These are phyloP conservation scores for Prionailurus viverrinus DNA, from an alignment of 2,113 vertebrate species.

Conservation along the genomic window DNA sequence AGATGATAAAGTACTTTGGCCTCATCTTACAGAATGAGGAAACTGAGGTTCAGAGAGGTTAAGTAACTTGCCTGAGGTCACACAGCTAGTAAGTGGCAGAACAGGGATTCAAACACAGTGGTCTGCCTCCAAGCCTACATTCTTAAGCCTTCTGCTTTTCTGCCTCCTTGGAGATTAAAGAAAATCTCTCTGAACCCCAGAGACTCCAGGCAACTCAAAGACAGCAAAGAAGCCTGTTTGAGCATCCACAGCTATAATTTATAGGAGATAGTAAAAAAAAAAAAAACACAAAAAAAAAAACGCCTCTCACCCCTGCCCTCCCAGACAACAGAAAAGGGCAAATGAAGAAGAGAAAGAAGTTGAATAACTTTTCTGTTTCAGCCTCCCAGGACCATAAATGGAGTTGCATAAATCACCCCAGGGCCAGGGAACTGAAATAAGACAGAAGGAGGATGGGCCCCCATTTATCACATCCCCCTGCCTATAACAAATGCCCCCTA, in stretches of 20 bases:
- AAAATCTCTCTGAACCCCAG: neutral
- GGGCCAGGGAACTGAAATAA: slow-evolving; percentile 75
- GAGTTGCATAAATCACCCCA: slow-evolving; percentile 74
- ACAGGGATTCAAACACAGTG: neutral
- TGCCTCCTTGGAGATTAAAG: neutral
- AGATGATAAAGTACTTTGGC: neutral
- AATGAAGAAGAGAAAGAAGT: slow-evolving; percentile 50
- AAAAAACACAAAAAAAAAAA: neutral
- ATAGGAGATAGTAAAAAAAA: neutral
- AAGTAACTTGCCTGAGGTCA: neutral
- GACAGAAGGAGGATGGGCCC: slow-evolving; percentile 41
- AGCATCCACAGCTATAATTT: neutral
- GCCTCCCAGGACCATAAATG: slow-evolving; percentile 67
- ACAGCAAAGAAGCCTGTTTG: neutral
- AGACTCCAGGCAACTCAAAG: neutral
- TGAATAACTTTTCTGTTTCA: slow-evolving; percentile 80
- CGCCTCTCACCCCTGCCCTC: neutral
- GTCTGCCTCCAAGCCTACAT: neutral
- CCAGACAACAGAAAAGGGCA: neutral
- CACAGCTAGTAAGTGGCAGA: neutral
- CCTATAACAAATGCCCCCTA: slow-evolving; percentile 70
- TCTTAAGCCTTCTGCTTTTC: neutral
- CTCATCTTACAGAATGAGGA: neutral
- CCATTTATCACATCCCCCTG: slow-evolving; percentile 73
- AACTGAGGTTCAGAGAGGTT: neutral